A percentile compares a stretch with the other conserved stretches of the same genome.
phyloP scores from a whole-genome alignment of 2,888 invertebrate genomes.

The Blastobasis lacticolella region DNA sequence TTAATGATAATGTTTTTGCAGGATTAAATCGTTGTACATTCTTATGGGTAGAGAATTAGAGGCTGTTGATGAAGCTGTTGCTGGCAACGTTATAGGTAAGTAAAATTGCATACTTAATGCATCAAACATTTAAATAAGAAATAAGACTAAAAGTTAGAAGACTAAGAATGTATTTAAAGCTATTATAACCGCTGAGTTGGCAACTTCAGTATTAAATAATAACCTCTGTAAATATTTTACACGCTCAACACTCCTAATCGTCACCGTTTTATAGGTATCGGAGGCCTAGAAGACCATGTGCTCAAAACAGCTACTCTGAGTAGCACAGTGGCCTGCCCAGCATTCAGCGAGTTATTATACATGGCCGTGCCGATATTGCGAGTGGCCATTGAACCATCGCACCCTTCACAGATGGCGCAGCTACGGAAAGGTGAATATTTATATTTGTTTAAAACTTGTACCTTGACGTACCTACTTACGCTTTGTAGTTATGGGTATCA shows the following conservation, averaged over 20 bases:
- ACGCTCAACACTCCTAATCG: not conserved
- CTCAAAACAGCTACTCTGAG: slow-evolving; percentile 94
- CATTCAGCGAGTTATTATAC: slow-evolving; percentile 87
- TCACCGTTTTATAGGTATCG: slow-evolving; percentile 76
- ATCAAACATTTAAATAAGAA: no score
- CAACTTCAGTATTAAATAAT: no score
- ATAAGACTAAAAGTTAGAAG: no score
- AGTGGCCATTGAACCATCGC: slow-evolving; percentile 93
- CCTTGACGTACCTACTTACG: no score
- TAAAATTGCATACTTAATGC: not conserved
- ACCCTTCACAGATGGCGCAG: slow-evolving; percentile 84
- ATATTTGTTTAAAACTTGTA: not conserved
- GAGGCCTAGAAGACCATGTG: slow-evolving; percentile 87
- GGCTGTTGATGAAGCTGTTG: slow-evolving; percentile 83
- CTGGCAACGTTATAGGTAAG: slow-evolving; percentile 91
- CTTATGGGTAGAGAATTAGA: slow-evolving; percentile 95
- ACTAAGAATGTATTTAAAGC: no score
- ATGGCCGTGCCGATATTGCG: slow-evolving; percentile 91
- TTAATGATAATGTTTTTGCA: slow-evolving; percentile 26
- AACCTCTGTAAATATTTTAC: no score
- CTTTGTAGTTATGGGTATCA: no score
- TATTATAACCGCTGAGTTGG: no score
- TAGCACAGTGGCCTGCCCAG: slow-evolving; percentile 85
- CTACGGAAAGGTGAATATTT: slow-evolving; percentile 72
- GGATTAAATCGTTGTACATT: slow-evolving; percentile 86